Base-by-base conservation (phyloP, 2,113 vertebrate genomes). In the Spheniscus mendiculus region DNA sequence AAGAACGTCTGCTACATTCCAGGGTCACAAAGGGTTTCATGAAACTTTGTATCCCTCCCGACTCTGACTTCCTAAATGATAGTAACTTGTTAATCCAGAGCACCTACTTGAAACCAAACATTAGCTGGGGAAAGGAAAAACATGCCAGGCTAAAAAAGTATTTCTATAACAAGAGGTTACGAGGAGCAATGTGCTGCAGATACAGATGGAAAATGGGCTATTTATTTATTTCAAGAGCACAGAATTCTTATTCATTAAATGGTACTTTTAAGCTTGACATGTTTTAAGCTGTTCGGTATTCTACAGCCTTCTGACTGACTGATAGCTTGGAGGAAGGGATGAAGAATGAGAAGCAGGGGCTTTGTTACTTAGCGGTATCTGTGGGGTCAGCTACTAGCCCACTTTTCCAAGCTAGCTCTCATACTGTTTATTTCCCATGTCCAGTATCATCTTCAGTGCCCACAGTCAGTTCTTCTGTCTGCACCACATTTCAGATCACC, bases 21-120 rank as follows among this genome's bases (percentile, higher is more conserved):
- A 97, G 98, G 98, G 98, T 98, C 97, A 93, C 69, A 42, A 71
- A 89, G 56, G 81, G 91, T 80, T 89, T 88, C 85, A 42, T 34
- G 69, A 89, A 97, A 78, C 63, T 36, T 77, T 56, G 62, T 22
- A 66, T 93, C 92, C 84, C 95, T 95, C 97, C 94, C 17, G 13
- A 78, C 94, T 98, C 88, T 29, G 49, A 89, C 89, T 97, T 92
- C 90, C 94, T 73, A 66, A 95, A 66, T 71, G 95, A 89, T 27
- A 97, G 93, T 83, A 83, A 67, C 96, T 92, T 42, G 86, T 91
- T 94, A 93, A 85, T 95, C 91, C 38, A 1, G 67, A 88, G 92
- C 96, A 82, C 56, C 76, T 45, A 78, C 93, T 95, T 69, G 79
- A 83, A 78, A 65, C 18, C 2, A 4, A 83, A 56, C 66, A 3